These are phyloP conservation scores for Meloidogyne floridensis DNA, from an alignment of 1,140 invertebrate species.

Conservation along the genomic window DNA sequence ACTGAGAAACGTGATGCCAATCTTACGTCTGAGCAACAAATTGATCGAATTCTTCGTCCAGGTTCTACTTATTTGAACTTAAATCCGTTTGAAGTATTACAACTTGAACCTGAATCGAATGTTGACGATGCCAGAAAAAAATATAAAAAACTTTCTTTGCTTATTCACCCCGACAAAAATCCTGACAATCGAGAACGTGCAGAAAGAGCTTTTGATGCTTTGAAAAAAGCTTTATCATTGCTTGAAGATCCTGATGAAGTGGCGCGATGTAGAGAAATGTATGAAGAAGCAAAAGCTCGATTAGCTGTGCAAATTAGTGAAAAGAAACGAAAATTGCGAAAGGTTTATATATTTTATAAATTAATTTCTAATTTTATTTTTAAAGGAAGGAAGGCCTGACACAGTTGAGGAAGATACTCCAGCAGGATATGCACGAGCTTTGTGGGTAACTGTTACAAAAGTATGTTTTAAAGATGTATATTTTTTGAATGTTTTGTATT, in stretches of 20 bases:
- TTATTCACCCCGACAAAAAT: constrained; percentile 98
- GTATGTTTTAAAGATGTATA: constrained; percentile 32
- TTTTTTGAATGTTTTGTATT: constrained; percentile 8
- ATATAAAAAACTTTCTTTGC: constrained; percentile 89
- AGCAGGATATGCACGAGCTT: constrained; percentile 56
- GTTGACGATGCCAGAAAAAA: constrained; percentile 93
- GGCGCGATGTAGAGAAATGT: constrained; percentile 90
- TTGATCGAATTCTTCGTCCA: constrained; percentile 84
- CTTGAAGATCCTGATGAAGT: constrained; percentile 90
- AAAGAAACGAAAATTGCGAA: constrained; percentile 89
- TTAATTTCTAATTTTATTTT: constrained; percentile 3
- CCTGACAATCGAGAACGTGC: constrained; percentile 90
- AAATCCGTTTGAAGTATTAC: constrained; percentile 73
- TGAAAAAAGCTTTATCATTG: constrained; percentile 93
- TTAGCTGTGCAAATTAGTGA: constrained; percentile 92
- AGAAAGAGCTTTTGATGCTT: constrained; percentile 85
- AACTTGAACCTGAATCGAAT: constrained; percentile 84
- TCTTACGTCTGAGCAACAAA: constrained; percentile 89
- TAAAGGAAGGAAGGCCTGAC: constrained; percentile 76
- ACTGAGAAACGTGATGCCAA: constrained; percentile 88
- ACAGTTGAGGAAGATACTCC: constrained; percentile 83
- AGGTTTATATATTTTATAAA: constrained; percentile 63
- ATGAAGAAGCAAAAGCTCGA: constrained; percentile 90
- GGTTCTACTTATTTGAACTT: constrained; percentile 94
- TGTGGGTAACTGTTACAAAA: constrained; percentile 60